Conservation (phyloP, 2,797 vertebrate genomes). For the Ctenopoma multispine region DNA sequence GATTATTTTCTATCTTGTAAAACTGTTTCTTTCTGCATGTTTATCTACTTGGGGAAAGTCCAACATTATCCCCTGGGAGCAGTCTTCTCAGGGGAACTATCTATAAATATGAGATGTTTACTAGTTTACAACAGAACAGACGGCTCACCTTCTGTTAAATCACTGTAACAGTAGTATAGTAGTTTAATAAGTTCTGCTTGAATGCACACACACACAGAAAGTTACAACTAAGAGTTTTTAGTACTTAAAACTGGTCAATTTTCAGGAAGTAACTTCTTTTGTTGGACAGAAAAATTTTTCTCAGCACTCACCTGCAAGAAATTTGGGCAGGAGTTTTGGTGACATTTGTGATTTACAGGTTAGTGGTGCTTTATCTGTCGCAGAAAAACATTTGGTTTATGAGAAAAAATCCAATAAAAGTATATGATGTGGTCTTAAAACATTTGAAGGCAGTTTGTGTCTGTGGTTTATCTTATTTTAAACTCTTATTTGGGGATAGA, state of each 20-base stretch:
- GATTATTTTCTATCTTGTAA: background rate
- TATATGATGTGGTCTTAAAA: background rate
- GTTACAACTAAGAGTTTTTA: background rate
- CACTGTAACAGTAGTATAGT: background rate
- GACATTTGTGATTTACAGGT: no score
- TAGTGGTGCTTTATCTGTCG: no score
- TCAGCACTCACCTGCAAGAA: background rate
- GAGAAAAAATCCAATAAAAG: no score
- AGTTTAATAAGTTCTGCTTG: background rate
- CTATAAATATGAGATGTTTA: slow-evolving; percentile 8
- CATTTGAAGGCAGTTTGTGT: background rate
- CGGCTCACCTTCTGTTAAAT: background rate
- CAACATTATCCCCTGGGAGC: background rate
- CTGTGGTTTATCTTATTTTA: slow-evolving; percentile 1
- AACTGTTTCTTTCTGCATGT: background rate
- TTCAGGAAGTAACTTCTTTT: background rate
- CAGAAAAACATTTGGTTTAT: background rate
- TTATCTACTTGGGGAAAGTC: slow-evolving; percentile 7
- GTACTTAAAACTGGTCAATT: background rate
- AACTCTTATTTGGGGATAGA: background rate
- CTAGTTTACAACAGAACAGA: slow-evolving; percentile 13
- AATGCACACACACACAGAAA: background rate
- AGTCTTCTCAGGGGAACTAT: background rate
- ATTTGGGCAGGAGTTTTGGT: background rate
- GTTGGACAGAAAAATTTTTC: background rate